Evolutionary conservation across 2,888 invertebrate species (phyloP).

Genomic region (Esperia sulphurella): DNA sequence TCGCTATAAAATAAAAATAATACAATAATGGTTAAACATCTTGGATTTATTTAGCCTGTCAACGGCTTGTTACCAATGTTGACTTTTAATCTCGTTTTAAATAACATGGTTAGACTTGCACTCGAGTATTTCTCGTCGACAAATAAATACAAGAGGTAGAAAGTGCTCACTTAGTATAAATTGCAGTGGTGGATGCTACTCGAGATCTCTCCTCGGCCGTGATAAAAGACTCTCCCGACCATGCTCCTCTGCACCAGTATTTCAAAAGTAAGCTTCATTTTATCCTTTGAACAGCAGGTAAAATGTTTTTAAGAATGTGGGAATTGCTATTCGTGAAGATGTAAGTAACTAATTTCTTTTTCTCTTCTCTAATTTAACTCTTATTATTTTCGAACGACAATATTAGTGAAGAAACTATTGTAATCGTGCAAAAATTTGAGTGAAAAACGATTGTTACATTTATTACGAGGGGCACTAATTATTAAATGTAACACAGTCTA

Average conservation of each 20-base stretch:
- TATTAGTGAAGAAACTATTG: too few relatives aligned
- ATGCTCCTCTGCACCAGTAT: neutral
- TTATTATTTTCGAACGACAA: too few relatives aligned
- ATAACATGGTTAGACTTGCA: constrained; percentile 26
- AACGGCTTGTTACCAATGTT: constrained; percentile 25
- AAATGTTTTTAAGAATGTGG: neutral
- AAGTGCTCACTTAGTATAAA: constrained; percentile 45
- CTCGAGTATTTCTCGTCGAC: constrained; percentile 31
- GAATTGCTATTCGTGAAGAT: neutral
- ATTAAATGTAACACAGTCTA: neutral
- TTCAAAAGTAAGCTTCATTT: constrained; percentile 1
- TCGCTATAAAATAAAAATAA: neutral
- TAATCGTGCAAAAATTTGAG: too few relatives aligned
- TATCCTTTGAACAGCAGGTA: neutral
- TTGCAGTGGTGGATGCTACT: constrained; percentile 26
- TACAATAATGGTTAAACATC: neutral
- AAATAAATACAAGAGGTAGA: constrained; percentile 38
- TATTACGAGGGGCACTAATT: too few relatives aligned
- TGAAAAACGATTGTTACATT: too few relatives aligned
- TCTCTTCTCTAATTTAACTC: too few relatives aligned
- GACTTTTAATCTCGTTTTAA: constrained; percentile 39
- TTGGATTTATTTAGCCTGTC: constrained; percentile 10
- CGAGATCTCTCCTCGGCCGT: constrained; percentile 27
- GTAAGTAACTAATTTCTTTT: neutral
- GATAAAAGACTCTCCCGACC: constrained; percentile 32